Percentiles rank a stretch among this genome's conserved stretches.
These are phyloP conservation scores for Campoplex nolae DNA, from an alignment of 2,888 invertebrate genomes.

Conservation along the genomic window DNA sequence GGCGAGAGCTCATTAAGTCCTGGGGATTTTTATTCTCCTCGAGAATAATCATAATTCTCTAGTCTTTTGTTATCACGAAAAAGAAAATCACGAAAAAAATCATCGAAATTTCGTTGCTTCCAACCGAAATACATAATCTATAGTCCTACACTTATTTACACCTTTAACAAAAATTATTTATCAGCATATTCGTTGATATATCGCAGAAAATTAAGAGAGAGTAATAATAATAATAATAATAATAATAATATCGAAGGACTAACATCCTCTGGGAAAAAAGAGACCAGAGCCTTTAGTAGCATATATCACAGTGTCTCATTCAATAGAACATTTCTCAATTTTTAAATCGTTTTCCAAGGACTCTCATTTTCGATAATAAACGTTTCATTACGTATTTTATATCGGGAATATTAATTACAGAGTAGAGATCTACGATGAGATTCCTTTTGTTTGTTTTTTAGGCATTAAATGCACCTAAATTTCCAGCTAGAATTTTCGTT, in stretches of 20 bases:
- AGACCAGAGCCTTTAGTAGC: constrained; percentile 80
- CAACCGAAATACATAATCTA: constrained; percentile 32
- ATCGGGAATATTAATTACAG: constrained; percentile 29
- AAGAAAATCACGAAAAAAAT: background rate
- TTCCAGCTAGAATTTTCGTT: background rate
- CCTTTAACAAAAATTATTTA: constrained; percentile 31
- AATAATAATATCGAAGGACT: constrained; percentile 48
- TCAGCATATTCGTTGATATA: constrained; percentile 48
- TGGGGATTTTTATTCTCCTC: background rate
- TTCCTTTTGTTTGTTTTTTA: constrained; percentile 41
- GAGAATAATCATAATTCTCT: constrained; percentile 1
- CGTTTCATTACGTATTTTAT: constrained; percentile 44
- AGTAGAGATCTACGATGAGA: constrained; percentile 29
- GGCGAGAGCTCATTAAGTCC: background rate
- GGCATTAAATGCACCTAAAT: background rate
- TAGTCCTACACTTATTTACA: constrained; percentile 60
- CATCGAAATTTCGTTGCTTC: constrained; percentile 32
- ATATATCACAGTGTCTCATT: constrained; percentile 83
- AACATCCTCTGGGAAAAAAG: constrained; percentile 63
- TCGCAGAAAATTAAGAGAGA: constrained; percentile 17
- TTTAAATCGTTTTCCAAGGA: constrained; percentile 42
- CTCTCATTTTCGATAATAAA: constrained; percentile 5
- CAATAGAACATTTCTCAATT: constrained; percentile 60
- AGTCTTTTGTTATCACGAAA: background rate
- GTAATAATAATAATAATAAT: constrained; percentile 33